Evolutionary conservation across 2,113 vertebrate genomes (phyloP), one percentile per base, ranked within the genome.

Genomic region (Poeciliopsis turrubarensis): DNA sequence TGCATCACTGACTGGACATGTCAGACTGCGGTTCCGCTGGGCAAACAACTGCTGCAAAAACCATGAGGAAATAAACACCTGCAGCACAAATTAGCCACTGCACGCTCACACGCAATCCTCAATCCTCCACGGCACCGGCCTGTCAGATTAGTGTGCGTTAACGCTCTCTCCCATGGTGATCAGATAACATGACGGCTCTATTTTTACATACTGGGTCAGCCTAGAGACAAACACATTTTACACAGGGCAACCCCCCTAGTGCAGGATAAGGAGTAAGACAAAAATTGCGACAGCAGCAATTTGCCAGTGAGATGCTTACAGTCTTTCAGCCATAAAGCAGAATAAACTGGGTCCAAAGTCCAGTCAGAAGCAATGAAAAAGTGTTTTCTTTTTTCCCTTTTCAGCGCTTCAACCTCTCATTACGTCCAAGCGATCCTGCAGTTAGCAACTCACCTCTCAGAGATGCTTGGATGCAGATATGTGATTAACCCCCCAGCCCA

Each of bases 201-300:
- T 94, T 92, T 93, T 90, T 92, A 94, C 77, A 82, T 75, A 86
- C 79, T 82, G 82, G 92, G 89, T 94, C 91, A 94, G 81, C 69
- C 85, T 82, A 41, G 29, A 82, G 75, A 81, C 74, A 81, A 78
- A 85, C 81, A 79, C 5, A 11, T 57, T 79, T 62, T 81, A 26
- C 79, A 82, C 65, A 60, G 51, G 69, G 77, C 64, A 74, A 39
- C n/a, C 47, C 30, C 47, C 60, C 15, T 51, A 25, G 70, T 12
- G 9, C 62, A 32, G n/a, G 25, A 57, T 57, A 57, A 57, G 9
- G 39, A 19, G 0, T 3, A 30, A n/a, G 31, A 61, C 44, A 26
- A 76, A 72, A 71, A 65, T 62, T 66, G 66, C 37, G 14, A 64
- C 13, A 26, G 47, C 12, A 31, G 64, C 31, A 29, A 44, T 54